Evolutionary conservation across 2,888 invertebrate genomes (phyloP).

Genomic region (Melikaiella ostensackeni): DNA sequence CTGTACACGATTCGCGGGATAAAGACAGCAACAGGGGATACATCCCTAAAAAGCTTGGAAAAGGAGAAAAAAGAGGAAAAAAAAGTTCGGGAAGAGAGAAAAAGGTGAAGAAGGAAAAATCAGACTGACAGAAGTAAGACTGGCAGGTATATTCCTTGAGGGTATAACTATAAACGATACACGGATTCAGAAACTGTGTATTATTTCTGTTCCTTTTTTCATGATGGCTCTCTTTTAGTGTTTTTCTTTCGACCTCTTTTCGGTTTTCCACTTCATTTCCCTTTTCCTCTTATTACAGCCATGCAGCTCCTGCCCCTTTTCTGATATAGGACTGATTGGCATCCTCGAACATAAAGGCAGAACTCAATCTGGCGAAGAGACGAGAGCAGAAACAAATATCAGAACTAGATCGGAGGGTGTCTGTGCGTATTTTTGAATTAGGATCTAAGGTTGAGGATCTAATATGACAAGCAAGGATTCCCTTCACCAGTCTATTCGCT

Average conservation of each 20-base stretch:
- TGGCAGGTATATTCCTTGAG: conserved; percentile 26
- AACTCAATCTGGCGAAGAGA: not conserved
- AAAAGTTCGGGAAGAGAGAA: not conserved
- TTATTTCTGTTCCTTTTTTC: not conserved
- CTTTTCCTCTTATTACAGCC: conserved; percentile 6
- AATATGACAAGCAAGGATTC: not conserved
- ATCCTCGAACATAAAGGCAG: not conserved
- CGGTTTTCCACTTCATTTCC: not conserved
- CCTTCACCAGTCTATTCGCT: not conserved
- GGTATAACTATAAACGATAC: conserved; percentile 7
- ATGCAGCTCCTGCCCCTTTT: no score
- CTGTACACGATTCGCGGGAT: conserved; percentile 34
- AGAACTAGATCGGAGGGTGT: not conserved
- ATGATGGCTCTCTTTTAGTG: not conserved
- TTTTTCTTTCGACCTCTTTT: not conserved
- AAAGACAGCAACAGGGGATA: conserved; percentile 28
- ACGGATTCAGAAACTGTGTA: not conserved
- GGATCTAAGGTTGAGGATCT: not conserved
- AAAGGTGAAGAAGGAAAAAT: not conserved
- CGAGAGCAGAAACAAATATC: not conserved
- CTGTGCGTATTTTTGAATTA: not conserved
- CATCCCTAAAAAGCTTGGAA: not conserved
- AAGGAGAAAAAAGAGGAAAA: not conserved
- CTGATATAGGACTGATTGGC: not conserved
- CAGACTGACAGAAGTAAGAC: conserved; percentile 8